Conservation (phyloP, 1,140 invertebrate genomes). For the Lamellibrachia luymesi region DNA sequence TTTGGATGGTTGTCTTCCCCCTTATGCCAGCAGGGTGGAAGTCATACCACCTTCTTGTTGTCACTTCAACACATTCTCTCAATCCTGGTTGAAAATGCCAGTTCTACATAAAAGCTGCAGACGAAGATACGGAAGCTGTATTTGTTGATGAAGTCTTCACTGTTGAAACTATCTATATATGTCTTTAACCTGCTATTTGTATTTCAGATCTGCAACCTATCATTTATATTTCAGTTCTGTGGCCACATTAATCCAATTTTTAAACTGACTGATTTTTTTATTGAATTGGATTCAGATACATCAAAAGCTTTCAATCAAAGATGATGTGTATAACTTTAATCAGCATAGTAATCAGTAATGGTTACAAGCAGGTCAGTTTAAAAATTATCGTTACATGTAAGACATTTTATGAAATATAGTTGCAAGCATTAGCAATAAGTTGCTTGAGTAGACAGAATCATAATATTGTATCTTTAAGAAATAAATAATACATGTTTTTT, state of each 20-base stretch:
- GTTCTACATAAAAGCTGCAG: not conserved
- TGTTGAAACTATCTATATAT: not conserved
- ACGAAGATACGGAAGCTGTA: not conserved
- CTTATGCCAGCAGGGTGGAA: not conserved
- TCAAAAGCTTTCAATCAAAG: too few relatives aligned
- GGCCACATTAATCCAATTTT: not conserved
- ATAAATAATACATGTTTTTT: not conserved
- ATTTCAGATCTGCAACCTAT: not conserved
- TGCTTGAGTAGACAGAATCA: not conserved
- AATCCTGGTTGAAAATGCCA: not conserved
- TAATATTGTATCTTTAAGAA: not conserved
- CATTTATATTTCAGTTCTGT: not conserved
- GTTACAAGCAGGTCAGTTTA: not conserved
- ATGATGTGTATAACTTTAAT: not conserved
- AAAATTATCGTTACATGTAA: not conserved
- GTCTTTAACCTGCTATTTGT: not conserved
- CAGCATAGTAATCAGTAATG: not conserved
- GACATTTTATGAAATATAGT: not conserved
- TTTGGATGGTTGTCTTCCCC: not conserved
- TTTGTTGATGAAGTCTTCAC: not conserved
- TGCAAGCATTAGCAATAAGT: not conserved
- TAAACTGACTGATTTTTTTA: not conserved
- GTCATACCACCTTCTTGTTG: not conserved
- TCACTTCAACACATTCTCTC: not conserved
- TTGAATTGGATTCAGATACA: too few relatives aligned